Conservation (phyloP, 2,888 invertebrate genomes). For the Epinotia ramella region DNA sequence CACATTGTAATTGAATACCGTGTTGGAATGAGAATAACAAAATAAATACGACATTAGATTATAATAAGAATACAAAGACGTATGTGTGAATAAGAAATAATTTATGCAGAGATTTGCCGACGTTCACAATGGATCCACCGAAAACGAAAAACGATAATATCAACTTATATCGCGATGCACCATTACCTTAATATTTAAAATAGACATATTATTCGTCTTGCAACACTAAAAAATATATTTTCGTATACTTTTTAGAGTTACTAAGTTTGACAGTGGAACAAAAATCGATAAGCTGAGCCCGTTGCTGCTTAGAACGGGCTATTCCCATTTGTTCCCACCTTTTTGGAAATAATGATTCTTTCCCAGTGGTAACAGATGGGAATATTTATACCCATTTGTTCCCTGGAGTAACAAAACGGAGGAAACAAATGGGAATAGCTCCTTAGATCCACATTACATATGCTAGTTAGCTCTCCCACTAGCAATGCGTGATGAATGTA, state of each 20-base stretch:
- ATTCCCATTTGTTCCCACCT: no score
- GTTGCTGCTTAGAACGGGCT: conserved; percentile 47
- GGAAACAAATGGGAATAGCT: no score
- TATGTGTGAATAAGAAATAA: conserved; percentile 35
- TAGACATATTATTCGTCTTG: conserved; percentile 63
- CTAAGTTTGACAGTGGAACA: conserved; percentile 60
- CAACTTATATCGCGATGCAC: conserved; percentile 70
- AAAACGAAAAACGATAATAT: conserved; percentile 51
- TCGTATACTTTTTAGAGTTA: conserved; percentile 56
- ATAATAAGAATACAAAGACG: conserved; percentile 34
- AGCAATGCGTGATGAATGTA: conserved; percentile 58
- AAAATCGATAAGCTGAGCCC: conserved; percentile 61
- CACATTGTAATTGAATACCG: conserved; percentile 66
- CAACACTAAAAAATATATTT: conserved; percentile 60
- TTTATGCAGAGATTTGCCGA: conserved; percentile 36
- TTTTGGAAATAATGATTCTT: no score
- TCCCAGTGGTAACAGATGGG: no score
- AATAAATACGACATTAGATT: conserved; percentile 53
- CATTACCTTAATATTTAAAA: conserved; percentile 66
- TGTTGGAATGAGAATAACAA: conserved; percentile 78
- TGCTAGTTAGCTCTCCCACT: conserved; percentile 60
- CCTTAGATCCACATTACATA: conserved; percentile 51
- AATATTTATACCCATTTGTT: no score
- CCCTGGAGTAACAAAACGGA: no score
- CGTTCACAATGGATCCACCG: conserved; percentile 27